Percentiles rank a stretch among this genome's conserved stretches.
These are phyloP conservation scores for Nothocercus julius DNA, from an alignment of 2,113 vertebrate species.

Conservation along the genomic window DNA sequence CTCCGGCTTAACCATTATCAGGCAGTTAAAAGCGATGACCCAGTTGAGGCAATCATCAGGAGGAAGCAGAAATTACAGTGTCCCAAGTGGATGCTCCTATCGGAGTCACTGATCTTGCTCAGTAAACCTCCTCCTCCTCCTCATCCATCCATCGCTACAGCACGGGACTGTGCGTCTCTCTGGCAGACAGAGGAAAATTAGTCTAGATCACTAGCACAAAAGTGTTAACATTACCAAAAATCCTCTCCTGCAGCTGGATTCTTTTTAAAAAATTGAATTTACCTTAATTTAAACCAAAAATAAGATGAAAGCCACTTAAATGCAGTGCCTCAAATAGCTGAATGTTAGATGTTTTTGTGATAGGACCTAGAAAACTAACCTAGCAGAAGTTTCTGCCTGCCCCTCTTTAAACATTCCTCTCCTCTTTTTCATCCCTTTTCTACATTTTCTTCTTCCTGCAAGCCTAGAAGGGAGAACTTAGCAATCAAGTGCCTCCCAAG, in stretches of 20 bases:
- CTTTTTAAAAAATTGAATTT: not conserved
- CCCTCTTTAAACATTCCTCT: not conserved
- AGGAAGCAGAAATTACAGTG: not conserved
- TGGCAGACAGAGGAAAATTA: not conserved
- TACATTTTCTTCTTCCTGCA: not conserved
- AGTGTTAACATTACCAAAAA: not conserved
- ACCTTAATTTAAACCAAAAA: not conserved
- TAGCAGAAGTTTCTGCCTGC: not conserved
- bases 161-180: not conserved
- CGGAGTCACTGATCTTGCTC: not conserved
- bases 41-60: not conserved
- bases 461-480: not conserved
- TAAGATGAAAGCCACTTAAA: not conserved
- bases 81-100: not conserved
- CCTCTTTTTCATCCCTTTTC: not conserved
- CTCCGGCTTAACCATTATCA: not conserved
- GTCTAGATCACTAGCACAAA: not conserved
- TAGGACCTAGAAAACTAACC: not conserved
- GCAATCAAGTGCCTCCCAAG: not conserved
- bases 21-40: rapidly evolving
- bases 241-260: not conserved
- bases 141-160: not conserved
- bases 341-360: not conserved
- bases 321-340: not conserved
- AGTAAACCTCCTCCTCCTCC: not conserved